Evolutionary conservation across 92 coral and sea anemone genomes (phyloP).

Genomic region (Pocillopora grandis): DNA sequence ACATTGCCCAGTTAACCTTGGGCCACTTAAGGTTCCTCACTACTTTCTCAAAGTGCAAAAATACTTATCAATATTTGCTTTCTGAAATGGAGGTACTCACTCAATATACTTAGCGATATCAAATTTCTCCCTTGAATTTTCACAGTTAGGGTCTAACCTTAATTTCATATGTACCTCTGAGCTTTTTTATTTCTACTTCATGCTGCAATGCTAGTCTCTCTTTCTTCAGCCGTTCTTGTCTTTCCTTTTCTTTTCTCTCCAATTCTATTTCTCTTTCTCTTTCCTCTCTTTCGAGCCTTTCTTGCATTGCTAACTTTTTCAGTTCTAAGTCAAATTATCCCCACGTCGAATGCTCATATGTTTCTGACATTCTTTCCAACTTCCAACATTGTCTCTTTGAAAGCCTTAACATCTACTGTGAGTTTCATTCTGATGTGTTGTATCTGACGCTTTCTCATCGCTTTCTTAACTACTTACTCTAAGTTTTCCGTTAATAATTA

Average conservation of each 20-base stretch:
- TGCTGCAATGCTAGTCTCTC: not conserved
- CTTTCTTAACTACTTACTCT: no score
- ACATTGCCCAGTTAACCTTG: constrained; percentile 24
- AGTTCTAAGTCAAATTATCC: no score
- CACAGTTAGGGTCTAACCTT: not conserved
- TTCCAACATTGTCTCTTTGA: no score
- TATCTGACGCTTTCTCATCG: no score
- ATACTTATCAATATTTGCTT: constrained; percentile 48
- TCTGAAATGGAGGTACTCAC: constrained; percentile 58
- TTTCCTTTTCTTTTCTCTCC: not conserved
- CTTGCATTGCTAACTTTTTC: no score
- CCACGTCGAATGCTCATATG: no score
- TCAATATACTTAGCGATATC: constrained; percentile 40
- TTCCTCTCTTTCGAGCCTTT: no score
- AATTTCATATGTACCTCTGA: not conserved
- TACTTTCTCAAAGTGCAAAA: constrained; percentile 49
- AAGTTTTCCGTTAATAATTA: no score
- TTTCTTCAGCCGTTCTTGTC: not conserved
- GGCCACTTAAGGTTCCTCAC: constrained; percentile 39
- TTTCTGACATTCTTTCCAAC: no score
- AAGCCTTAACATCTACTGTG: no score
- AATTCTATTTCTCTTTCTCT: not conserved
- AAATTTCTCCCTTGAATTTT: not conserved
- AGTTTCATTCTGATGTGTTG: no score
- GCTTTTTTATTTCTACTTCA: constrained; percentile 9